phyloP scores from a whole-genome alignment of 2,888 invertebrate genomes.

The Syrista parreyssii region DNA sequence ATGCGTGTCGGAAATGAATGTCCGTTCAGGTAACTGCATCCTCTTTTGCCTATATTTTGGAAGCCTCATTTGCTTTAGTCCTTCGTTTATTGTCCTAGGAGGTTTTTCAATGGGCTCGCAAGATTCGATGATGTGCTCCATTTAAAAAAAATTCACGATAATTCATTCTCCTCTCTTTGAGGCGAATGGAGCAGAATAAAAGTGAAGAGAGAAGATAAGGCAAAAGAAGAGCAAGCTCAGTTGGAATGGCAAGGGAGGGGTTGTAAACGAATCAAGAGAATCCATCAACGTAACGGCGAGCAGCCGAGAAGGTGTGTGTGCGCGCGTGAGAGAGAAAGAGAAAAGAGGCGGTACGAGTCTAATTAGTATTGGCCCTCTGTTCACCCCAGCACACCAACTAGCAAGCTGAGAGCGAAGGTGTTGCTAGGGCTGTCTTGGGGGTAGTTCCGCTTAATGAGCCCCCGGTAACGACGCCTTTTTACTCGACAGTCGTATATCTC shows the following conservation, averaged over 20 bases:
- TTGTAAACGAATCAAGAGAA: slow-evolving; percentile 1
- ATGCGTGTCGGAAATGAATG: slow-evolving; percentile 24
- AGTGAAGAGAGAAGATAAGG: slow-evolving; percentile 24
- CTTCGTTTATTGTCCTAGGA: no score
- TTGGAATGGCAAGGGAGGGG: background rate
- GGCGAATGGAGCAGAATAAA: background rate
- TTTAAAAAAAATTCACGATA: slow-evolving; percentile 24
- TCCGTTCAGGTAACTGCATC: background rate
- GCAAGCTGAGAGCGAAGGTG: slow-evolving; percentile 40
- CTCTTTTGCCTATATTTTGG: no score
- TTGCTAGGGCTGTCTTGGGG: slow-evolving; percentile 54
- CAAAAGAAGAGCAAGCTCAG: slow-evolving; percentile 10
- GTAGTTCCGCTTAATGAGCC: slow-evolving; percentile 60
- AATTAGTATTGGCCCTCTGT: slow-evolving; percentile 52
- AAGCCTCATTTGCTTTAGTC: no score
- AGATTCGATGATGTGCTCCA: no score
- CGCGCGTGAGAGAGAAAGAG: slow-evolving; percentile 11
- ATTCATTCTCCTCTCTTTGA: slow-evolving; percentile 22
- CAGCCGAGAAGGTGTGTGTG: slow-evolving; percentile 4
- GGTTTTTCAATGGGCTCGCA: no score
- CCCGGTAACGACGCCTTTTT: slow-evolving; percentile 59
- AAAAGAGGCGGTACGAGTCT: slow-evolving; percentile 35
- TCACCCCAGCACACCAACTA: slow-evolving; percentile 19
- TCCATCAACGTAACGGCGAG: slow-evolving; percentile 4
- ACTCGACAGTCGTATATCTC: slow-evolving; percentile 27